Evolutionary conservation across 2,888 invertebrate genomes (phyloP).

Genomic region (Heliconius charithonia): DNA sequence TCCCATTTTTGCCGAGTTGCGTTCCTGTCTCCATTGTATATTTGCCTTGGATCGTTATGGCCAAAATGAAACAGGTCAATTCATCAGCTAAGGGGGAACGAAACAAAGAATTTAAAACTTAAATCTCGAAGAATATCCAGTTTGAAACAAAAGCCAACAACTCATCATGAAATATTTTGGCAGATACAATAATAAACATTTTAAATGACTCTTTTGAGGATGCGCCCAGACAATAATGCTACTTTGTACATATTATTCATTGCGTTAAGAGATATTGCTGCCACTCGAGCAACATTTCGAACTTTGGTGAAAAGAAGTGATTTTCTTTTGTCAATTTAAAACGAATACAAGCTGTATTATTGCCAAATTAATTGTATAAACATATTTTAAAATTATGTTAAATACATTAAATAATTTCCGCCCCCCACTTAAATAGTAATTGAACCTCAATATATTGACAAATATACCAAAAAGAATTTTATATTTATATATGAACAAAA

Average conservation of each 20-base stretch:
- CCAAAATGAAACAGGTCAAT: conserved; percentile 39
- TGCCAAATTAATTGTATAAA: not conserved
- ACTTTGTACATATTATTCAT: conserved; percentile 40
- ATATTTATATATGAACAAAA: not conserved
- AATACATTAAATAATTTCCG: too few species aligned
- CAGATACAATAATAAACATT: conserved; percentile 43
- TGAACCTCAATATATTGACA: too few species aligned
- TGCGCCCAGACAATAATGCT: conserved; percentile 39
- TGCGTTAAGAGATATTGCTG: conserved; percentile 36
- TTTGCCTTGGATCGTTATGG: conserved; percentile 27
- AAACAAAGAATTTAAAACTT: conserved; percentile 36
- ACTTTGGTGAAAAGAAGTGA: conserved; percentile 9
- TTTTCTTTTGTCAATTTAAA: conserved; percentile 5
- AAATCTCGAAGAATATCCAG: conserved; percentile 36
- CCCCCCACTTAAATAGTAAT: too few species aligned
- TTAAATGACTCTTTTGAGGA: conserved; percentile 44
- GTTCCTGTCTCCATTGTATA: conserved; percentile 35
- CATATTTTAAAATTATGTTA: not conserved
- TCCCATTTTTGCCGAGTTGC: conserved; percentile 12
- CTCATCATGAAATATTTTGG: conserved; percentile 46
- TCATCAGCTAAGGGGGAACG: conserved; percentile 34
- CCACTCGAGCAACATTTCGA: conserved; percentile 31
- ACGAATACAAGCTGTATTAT: not conserved
- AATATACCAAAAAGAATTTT: not conserved
- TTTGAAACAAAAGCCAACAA: conserved; percentile 43